Base-by-base conservation (phyloP, 2,797 vertebrate genomes). In the Rhinogobio ventralis region DNA sequence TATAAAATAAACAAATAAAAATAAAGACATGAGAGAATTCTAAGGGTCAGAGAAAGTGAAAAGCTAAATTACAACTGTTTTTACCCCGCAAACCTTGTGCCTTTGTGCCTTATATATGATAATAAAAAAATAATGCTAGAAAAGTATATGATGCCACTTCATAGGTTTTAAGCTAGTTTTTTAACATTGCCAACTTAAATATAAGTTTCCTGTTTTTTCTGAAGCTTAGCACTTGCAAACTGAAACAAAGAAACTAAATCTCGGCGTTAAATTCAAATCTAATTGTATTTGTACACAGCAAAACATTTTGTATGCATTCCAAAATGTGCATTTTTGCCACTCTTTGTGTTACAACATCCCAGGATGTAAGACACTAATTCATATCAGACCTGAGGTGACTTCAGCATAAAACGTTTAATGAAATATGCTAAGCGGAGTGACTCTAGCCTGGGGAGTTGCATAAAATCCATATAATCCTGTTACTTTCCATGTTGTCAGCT, bases 401-500 rank as follows among this genome's bases (percentile, higher is more conserved):
- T 77, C 6, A 71, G 79, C 75, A 51, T 60, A 39, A 62, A 82
- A 62, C 0, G 7, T 74, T 28, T 82, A 46, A 33, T 62, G 55
- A 82, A 73, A 64, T 74, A 73, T 64, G 69, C 69, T 53, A 39
- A 83, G 30, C 20, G 5, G 28, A n/a, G 69, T 39, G 57, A 66
- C 39, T 66, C 71, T 62, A 66, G 55, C 66, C 46, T 36, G 57
- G 20, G 30, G 81, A 83, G 81, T 67, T 19, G 10, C 57, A 68
- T 71, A 39, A 53, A 85, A 76, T 67, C 60, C 49, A 76, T 77
- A 53, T 68, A 77, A 83, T 57, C 49, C n/a, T n/a, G n/a, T 77
- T 77, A 75, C 73, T 57, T 57, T 75, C 25, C 49, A 45, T 79
- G 60, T 79, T 77, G 60, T 86, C 81, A 86, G 57, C 36, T 36